Percentiles rank a stretch among this genome's conserved stretches.
These are phyloP conservation scores for Oncorhynchus kisutch DNA, from an alignment of 2,113 vertebrate species.

Conservation along the genomic window DNA sequence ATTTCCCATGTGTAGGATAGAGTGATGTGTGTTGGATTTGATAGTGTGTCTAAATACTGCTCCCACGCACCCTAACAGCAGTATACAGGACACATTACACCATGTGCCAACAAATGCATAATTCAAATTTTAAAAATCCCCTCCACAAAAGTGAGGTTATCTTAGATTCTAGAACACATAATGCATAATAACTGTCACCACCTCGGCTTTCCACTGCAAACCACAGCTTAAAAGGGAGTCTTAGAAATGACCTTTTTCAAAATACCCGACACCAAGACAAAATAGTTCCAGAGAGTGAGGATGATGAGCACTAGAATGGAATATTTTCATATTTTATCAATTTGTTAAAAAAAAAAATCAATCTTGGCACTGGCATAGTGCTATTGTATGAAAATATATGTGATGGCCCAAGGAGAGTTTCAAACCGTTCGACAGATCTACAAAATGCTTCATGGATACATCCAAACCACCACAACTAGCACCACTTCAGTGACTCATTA, in stretches of 20 bases:
- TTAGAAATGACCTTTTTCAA: background rate
- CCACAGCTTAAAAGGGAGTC: constrained; percentile 1
- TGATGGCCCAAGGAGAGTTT: too few relatives aligned
- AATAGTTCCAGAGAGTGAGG: background rate
- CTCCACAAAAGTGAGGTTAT: constrained; percentile 15
- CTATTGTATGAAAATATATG: too few relatives aligned
- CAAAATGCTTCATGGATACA: too few relatives aligned
- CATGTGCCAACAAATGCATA: constrained; percentile 23
- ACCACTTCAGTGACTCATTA: too few relatives aligned
- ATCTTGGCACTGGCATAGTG: background rate
- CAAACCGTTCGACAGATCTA: too few relatives aligned
- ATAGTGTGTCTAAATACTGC: constrained; percentile 20
- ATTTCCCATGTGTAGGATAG: constrained; percentile 7
- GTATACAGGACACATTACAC: constrained; percentile 30
- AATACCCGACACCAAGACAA: background rate
- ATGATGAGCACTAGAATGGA: background rate
- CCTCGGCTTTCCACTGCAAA: constrained; percentile 42
- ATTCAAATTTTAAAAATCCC: background rate
- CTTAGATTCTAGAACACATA: constrained; percentile 3
- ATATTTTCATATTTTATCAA: background rate
- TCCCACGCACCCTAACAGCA: constrained; percentile 10
- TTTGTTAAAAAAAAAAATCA: too few relatives aligned
- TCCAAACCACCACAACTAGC: too few relatives aligned
- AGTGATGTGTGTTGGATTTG: constrained; percentile 11
- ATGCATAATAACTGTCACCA: constrained; percentile 14